Evolutionary conservation across 2,797 vertebrate species (phyloP), one percentile per base, ranked within the genome.

Genomic region (Enoplosus armatus): DNA sequence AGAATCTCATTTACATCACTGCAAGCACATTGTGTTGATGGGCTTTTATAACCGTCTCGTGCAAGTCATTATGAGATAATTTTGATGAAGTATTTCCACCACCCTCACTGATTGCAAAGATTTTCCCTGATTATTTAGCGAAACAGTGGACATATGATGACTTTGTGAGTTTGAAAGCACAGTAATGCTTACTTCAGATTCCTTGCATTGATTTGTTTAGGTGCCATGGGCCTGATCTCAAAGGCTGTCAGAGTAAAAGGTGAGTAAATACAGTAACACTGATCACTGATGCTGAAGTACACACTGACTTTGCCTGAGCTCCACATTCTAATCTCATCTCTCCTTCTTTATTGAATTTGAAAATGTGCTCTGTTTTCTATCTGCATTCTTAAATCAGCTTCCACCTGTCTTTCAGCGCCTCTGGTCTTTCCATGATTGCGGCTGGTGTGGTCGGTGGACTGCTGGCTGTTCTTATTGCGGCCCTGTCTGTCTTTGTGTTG

Each of bases 391-490:
- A 83, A 73, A 67, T 56, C 24, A 3, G n/a, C 27, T 71, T 22
- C 58, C 10, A 5, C 37, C 31, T 79, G 61, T 86, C 85, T 85
- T 81, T 79, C 74, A 93, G 92, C 26, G 1, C 59, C 15, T 91
- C 95, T n/a, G 95, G 87, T 79, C 91, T 98, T 31, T 95, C 98
- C 0, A 96, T 98, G 72, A 96, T 99, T 0, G 97, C 97, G 2
- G 97, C 95, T 0, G 97, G 97, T 0, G 95, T 99, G 0, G 97
- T 99, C 0, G 97, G 98, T 0, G 96, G 97, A 8, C 95, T 99
- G 76, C 93, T 99, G 77, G 95, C 95, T 43, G 74, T 96, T 54
- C 83, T 99, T 9, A 85, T 98, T 18, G 86, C 97, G 0, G 93
- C 86, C 20, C 89, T 99, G 62, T 96, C 91, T 10, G 94, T 98